Conservation (phyloP, 2,888 invertebrate genomes). For the Lydus trimaculatus region DNA sequence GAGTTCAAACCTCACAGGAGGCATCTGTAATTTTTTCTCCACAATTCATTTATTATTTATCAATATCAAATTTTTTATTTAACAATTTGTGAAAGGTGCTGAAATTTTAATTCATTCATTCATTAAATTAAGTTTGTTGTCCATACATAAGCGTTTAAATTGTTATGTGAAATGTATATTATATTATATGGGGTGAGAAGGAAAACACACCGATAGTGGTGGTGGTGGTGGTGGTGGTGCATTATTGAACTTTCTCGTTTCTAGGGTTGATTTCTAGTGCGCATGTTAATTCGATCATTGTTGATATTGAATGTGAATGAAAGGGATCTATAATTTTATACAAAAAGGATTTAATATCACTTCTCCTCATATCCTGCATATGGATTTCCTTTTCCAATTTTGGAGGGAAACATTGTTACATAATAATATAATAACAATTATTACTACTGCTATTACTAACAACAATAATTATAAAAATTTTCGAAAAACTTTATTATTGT, state of each 20-base stretch:
- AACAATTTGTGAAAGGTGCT: no score
- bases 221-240: conserved; percentile 27
- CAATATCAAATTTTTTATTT: no score
- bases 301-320: conserved; percentile 24
- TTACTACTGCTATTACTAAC: neutral
- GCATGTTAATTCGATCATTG: conserved; percentile 21
- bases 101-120: no score
- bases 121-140: no score
- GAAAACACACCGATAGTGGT: conserved; percentile 20
- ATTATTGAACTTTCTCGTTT: conserved; percentile 35
- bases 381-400: neutral
- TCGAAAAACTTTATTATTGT: conserved; percentile 13
- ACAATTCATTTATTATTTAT: neutral
- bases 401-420: neutral
- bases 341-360: neutral
- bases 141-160: no score
- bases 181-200: conserved; percentile 3
- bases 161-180: no score
- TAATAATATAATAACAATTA: no score
- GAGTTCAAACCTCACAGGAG: conserved; percentile 85
- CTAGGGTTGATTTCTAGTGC: conserved; percentile 26
- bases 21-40: conserved; percentile 56
- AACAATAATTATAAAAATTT: neutral
- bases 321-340: conserved; percentile 13
- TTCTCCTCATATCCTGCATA: neutral